Percentiles rank a stretch among this genome's conserved stretches.
These are phyloP conservation scores for Trachymyrmex cornetzi DNA, from an alignment of 1,140 invertebrate species.

Conservation along the genomic window DNA sequence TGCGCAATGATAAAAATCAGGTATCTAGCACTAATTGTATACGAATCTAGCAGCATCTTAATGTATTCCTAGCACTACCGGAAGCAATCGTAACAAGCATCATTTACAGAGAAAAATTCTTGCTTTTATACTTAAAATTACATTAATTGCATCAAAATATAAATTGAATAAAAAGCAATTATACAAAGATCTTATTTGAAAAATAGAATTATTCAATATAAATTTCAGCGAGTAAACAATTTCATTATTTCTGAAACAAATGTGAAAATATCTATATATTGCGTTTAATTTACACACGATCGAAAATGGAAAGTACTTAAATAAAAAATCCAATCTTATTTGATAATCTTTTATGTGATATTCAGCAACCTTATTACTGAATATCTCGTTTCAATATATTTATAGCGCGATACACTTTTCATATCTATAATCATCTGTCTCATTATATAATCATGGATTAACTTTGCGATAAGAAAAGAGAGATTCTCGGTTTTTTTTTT, in stretches of 20 bases:
- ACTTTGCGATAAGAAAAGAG: background rate
- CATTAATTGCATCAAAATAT: background rate
- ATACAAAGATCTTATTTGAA: background rate
- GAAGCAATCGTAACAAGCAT: background rate
- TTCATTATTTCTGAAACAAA: background rate
- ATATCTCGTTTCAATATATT: background rate
- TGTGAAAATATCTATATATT: background rate
- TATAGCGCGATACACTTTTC: background rate
- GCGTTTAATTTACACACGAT: background rate
- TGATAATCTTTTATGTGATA: too few relatives aligned
- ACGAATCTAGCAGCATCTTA: slow-evolving; percentile 21
- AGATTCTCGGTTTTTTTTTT: background rate
- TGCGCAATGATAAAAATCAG: slow-evolving; percentile 50
- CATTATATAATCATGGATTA: background rate
- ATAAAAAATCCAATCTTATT: background rate
- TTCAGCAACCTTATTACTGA: background rate
- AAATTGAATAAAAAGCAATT: background rate
- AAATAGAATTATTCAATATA: background rate
- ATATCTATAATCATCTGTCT: background rate
- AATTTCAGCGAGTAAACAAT: background rate
- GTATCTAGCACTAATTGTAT: slow-evolving; percentile 35
- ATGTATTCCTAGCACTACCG: slow-evolving; percentile 19
- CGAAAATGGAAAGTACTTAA: background rate
- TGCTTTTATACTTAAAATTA: slow-evolving; percentile 2
- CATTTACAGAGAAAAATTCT: background rate